phyloP scores from a whole-genome alignment of 2,113 vertebrate species.

The Limnothrissa miodon region DNA sequence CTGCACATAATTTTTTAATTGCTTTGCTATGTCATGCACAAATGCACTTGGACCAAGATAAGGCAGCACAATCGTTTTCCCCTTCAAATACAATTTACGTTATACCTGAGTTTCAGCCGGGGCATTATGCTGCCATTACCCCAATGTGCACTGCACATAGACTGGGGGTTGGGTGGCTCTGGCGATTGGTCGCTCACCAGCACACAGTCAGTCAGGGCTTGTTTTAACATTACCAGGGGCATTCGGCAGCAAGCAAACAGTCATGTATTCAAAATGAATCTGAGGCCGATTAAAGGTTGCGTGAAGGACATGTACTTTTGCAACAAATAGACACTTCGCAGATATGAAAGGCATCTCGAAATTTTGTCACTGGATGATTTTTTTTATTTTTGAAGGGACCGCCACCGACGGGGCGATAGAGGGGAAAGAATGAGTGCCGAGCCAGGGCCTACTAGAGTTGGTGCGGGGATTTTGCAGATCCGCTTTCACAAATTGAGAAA shows the following conservation, averaged over 20 bases:
- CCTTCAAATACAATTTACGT: constrained; percentile 3
- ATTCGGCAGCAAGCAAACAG: constrained; percentile 70
- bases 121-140: constrained; percentile 32
- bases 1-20: background rate
- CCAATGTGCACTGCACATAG: constrained; percentile 32
- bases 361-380: constrained; percentile 17
- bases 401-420: constrained; percentile 66
- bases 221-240: constrained; percentile 77
- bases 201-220: constrained; percentile 66
- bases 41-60: background rate
- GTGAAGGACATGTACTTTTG: constrained; percentile 50
- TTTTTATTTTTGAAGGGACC: constrained; percentile 59
- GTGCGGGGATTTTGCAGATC: constrained; percentile 72
- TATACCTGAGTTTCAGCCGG: constrained; percentile 18
- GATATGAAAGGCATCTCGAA: constrained; percentile 44
- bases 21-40: background rate
- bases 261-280: constrained; percentile 66
- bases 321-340: constrained; percentile 46
- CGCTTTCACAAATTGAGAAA: constrained; percentile 69
- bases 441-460: constrained; percentile 72
- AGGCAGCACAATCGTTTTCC: background rate
- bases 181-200: constrained; percentile 70
- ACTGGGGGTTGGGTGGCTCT: constrained; percentile 63
- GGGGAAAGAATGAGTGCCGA: constrained; percentile 73
- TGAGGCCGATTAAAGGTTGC: constrained; percentile 51